Evolutionary conservation across 2,888 invertebrate species (phyloP).

Genomic region (Dendrolimus pini): DNA sequence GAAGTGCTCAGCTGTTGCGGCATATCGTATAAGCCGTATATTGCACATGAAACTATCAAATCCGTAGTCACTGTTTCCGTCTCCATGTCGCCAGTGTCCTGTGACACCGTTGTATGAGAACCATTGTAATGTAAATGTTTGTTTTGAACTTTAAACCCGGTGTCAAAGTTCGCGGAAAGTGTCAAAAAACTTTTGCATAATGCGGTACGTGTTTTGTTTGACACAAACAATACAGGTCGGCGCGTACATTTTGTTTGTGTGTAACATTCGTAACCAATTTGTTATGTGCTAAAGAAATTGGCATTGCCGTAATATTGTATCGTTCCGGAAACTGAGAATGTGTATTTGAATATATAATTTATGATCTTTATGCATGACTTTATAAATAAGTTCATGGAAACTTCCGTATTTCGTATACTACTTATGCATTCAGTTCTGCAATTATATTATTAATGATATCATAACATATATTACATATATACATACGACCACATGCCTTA

Average conservation of each 20-base stretch:
- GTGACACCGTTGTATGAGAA: conserved; percentile 1
- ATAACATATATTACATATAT: too few species aligned
- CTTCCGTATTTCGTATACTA: not conserved
- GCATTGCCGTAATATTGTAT: not conserved
- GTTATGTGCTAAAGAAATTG: not conserved
- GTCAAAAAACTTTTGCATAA: conserved; percentile 37
- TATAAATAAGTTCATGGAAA: not conserved
- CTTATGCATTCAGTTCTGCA: too few species aligned
- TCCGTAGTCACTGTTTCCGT: not conserved
- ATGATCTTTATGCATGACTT: not conserved
- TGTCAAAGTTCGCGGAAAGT: conserved; percentile 38
- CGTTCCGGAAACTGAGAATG: not conserved
- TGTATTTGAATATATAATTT: not conserved
- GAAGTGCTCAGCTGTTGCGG: conserved; percentile 32
- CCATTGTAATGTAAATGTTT: conserved; percentile 37
- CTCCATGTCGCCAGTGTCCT: not conserved
- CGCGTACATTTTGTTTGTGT: not conserved
- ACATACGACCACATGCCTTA: too few species aligned
- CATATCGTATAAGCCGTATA: conserved; percentile 9
- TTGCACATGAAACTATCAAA: conserved; percentile 5
- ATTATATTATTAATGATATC: too few species aligned
- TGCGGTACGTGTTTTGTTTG: not conserved
- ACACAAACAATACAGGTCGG: not conserved
- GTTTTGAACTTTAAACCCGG: conserved; percentile 37
- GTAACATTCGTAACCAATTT: not conserved